Percentiles rank a stretch among this genome's conserved stretches.
phyloP scores from a whole-genome alignment of 2,113 vertebrate species.

The Puffinus mauretanicus region DNA sequence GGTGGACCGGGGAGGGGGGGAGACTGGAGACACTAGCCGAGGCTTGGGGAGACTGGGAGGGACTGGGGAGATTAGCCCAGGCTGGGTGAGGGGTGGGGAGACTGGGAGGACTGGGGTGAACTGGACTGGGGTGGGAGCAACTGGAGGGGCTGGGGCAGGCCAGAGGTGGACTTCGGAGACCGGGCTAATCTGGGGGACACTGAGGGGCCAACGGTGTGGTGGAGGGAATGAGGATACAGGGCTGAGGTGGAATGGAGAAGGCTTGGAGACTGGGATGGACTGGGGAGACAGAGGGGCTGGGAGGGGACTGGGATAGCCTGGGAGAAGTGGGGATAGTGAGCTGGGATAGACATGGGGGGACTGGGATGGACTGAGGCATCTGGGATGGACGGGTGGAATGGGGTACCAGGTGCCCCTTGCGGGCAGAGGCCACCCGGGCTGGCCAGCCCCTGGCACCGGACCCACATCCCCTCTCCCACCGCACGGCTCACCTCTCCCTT shows the following conservation, averaged over 20 bases:
- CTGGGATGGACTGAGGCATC: background rate
- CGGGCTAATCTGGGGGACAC: background rate
- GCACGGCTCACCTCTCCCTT: background rate
- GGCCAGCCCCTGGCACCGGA: background rate
- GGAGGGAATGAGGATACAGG: fast-evolving
- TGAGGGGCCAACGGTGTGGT: background rate
- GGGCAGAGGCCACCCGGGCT: background rate
- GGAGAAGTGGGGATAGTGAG: too few species aligned
- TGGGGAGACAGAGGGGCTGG: background rate
- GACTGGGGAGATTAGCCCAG: background rate
- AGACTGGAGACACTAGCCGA: background rate
- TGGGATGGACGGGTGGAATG: too few species aligned
- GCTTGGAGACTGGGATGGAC: background rate
- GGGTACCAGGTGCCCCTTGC: too few species aligned
- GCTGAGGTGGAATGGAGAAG: background rate
- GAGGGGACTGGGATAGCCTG: background rate
- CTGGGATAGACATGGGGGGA: background rate
- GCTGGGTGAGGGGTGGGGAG: background rate
- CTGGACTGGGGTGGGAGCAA: too few species aligned
- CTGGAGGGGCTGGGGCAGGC: too few species aligned
- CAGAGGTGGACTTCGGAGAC: background rate
- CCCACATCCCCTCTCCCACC: background rate
- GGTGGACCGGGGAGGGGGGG: too few species aligned
- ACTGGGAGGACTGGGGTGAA: background rate
- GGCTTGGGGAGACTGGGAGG: too few species aligned